Conservation (phyloP, 1,140 invertebrate genomes). For the Dendroctonus ponderosae region DNA sequence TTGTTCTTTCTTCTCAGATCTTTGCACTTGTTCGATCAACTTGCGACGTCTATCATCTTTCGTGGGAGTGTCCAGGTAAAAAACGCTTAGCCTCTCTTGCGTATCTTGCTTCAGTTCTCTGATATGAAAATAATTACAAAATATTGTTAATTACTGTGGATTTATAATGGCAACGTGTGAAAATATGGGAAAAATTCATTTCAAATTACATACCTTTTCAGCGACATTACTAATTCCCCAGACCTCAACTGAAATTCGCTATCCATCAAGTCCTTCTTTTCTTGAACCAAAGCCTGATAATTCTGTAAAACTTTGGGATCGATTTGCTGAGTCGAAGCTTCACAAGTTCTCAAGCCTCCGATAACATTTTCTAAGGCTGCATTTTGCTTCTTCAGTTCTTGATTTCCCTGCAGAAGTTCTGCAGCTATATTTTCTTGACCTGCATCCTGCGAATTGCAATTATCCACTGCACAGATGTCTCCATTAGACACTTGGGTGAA, state of each 20-base stretch:
- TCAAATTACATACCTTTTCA: conserved; percentile 28
- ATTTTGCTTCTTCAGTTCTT: neutral
- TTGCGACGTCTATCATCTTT: conserved; percentile 53
- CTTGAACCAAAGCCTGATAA: conserved; percentile 22
- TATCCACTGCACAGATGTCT: neutral
- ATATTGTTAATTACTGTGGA: too few species aligned
- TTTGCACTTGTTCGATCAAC: conserved; percentile 51
- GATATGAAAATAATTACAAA: too few species aligned
- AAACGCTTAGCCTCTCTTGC: conserved; percentile 50
- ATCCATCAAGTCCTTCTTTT: conserved; percentile 32
- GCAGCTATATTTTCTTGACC: neutral
- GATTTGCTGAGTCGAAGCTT: neutral
- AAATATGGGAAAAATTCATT: too few species aligned
- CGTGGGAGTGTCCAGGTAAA: conserved; percentile 46
- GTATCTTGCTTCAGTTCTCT: conserved; percentile 52
- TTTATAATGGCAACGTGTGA: too few species aligned
- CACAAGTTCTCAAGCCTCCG: neutral
- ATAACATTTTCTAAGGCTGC: neutral
- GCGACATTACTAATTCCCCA: conserved; percentile 19
- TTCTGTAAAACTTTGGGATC: conserved; percentile 6
- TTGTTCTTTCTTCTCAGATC: conserved; percentile 53
- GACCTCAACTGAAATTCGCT: conserved; percentile 28
- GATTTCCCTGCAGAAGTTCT: neutral
- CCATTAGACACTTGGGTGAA: neutral
- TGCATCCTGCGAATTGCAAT: neutral